Percentiles rank a stretch among this genome's conserved stretches.
phyloP scores from a whole-genome alignment of 2,888 invertebrate species.

The Phaonia tiefii region DNA sequence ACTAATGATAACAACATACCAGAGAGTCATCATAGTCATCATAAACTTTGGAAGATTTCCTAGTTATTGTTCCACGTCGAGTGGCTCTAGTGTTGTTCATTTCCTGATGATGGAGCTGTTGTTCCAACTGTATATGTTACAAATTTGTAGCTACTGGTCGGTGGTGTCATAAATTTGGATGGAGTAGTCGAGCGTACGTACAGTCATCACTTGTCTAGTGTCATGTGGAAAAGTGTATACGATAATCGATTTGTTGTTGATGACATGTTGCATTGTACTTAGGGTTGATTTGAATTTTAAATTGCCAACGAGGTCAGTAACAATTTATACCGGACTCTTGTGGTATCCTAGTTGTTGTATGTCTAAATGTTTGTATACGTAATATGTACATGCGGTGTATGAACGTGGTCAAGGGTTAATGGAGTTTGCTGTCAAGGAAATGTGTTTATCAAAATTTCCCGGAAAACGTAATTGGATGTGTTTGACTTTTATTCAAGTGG shows the following conservation, averaged over 20 bases:
- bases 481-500: too few species aligned
- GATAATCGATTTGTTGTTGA: constrained; percentile 57
- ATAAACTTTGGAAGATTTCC: constrained; percentile 29
- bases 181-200: constrained; percentile 9
- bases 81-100: constrained; percentile 19
- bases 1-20: constrained; percentile 62
- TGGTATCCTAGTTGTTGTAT: not conserved
- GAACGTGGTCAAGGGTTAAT: not conserved
- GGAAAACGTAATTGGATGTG: not conserved
- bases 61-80: constrained; percentile 27
- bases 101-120: constrained; percentile 33
- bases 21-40: constrained; percentile 37
- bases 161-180: constrained; percentile 8
- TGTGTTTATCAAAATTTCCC: constrained; percentile 9
- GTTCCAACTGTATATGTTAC: constrained; percentile 30
- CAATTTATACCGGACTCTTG: not conserved
- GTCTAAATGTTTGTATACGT: too few species aligned
- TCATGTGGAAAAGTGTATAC: constrained; percentile 43
- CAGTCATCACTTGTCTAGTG: not conserved
- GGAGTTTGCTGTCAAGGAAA: not conserved
- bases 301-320: constrained; percentile 29
- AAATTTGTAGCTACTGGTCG: constrained; percentile 24
- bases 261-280: constrained; percentile 50
- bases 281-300: constrained; percentile 59
- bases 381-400: too few species aligned